Percentiles rank a stretch among this genome's conserved stretches.
Evolutionary conservation across 1,140 invertebrate species (phyloP).

Genomic region (Scaptomyza graminum): DNA sequence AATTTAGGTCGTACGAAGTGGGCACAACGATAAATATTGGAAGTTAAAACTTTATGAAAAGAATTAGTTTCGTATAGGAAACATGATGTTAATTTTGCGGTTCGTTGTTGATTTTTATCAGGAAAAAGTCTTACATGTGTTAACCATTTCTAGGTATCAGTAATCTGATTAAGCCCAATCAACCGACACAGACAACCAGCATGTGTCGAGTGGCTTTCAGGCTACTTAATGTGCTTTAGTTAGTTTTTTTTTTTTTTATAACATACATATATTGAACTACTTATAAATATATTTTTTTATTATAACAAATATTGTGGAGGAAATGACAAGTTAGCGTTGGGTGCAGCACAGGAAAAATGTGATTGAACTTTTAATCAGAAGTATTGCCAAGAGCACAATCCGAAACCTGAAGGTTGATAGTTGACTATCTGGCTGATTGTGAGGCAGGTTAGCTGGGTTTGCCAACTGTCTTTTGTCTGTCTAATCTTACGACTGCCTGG

Average conservation of each 20-base stretch:
- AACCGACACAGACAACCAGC: slow-evolving; percentile 17
- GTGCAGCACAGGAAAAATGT: not conserved
- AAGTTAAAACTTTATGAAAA: too few relatives aligned
- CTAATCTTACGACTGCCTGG: slow-evolving; percentile 34
- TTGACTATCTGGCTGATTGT: slow-evolving; percentile 16
- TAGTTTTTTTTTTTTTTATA: slow-evolving; percentile 24
- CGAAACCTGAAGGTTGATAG: slow-evolving; percentile 12
- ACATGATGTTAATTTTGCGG: slow-evolving; percentile 47
- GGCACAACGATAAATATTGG: too few relatives aligned
- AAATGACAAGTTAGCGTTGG: slow-evolving; percentile 27
- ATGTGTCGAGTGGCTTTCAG: not conserved
- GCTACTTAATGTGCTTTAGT: slow-evolving; percentile 29
- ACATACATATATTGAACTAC: not conserved
- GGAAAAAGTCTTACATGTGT: slow-evolving; percentile 29
- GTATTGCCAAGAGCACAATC: slow-evolving; percentile 13
- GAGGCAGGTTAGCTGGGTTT: slow-evolving; percentile 22
- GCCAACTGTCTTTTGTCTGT: slow-evolving; percentile 1
- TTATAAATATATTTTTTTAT: slow-evolving; percentile 18
- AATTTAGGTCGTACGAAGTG: too few relatives aligned
- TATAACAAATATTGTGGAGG: slow-evolving; percentile 20
- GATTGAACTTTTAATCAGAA: slow-evolving; percentile 31
- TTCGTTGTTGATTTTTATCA: slow-evolving; percentile 59
- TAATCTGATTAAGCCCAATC: slow-evolving; percentile 40
- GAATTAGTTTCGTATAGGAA: slow-evolving; percentile 7
- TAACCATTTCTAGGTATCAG: slow-evolving; percentile 15